Percentiles rank a stretch among this genome's conserved stretches.
Evolutionary conservation across 1,140 invertebrate species (phyloP).

Genomic region (Trinorchestia longiramus): DNA sequence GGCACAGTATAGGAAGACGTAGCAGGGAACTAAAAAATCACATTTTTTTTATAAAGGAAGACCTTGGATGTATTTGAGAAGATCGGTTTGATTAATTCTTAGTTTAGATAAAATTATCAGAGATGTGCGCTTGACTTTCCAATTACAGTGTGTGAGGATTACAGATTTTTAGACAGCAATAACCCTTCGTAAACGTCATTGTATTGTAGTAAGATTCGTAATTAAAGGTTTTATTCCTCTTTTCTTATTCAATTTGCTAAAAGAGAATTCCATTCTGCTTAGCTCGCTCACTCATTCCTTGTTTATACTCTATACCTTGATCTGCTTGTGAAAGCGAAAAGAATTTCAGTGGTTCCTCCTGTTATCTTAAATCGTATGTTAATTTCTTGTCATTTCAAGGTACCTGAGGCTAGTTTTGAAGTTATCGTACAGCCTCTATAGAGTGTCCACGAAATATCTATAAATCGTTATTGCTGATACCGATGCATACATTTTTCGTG

Average conservation of each 20-base stretch:
- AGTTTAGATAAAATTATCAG: background rate
- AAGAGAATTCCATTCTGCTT: background rate
- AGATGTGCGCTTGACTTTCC: background rate
- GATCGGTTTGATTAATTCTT: background rate
- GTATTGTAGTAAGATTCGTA: background rate
- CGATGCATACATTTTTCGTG: too few relatives aligned
- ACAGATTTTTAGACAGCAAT: background rate
- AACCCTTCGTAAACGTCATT: background rate
- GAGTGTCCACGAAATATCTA: too few relatives aligned
- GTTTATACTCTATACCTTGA: background rate
- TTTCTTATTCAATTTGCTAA: background rate
- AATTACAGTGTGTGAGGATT: background rate
- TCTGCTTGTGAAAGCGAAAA: background rate
- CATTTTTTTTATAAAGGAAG: background rate
- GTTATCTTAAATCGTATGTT: background rate
- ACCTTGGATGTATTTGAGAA: background rate
- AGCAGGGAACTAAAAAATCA: background rate
- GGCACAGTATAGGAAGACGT: background rate
- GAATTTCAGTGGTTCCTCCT: background rate
- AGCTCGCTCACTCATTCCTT: background rate
- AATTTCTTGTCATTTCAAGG: background rate
- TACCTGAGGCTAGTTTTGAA: background rate
- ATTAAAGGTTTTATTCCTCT: background rate
- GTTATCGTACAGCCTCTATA: background rate
- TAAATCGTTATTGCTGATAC: too few relatives aligned